These are phyloP conservation scores for Eudasyphora cyanicolor DNA, from an alignment of 2,888 invertebrate genomes.

Conservation along the genomic window DNA sequence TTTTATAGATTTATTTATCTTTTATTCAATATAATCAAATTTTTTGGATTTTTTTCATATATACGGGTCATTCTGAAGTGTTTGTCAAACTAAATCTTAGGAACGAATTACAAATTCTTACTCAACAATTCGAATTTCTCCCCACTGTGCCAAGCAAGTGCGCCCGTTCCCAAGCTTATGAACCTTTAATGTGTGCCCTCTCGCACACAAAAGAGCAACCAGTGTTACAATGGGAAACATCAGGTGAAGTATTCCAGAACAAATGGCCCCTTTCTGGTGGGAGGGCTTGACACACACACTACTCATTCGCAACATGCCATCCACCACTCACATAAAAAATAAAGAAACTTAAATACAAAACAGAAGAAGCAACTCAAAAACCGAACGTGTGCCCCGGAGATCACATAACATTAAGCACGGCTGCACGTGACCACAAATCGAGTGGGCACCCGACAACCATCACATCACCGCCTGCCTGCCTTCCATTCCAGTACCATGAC, in stretches of 20 bases:
- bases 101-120: too few species aligned
- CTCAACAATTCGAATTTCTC: too few species aligned
- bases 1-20: too few species aligned
- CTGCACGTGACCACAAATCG: constrained; percentile 67
- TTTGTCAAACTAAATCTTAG: too few species aligned
- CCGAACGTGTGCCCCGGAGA: constrained; percentile 60
- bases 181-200: too few species aligned
- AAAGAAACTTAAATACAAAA: background rate
- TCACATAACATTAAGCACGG: constrained; percentile 64
- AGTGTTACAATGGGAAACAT: constrained; percentile 65
- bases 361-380: constrained; percentile 31
- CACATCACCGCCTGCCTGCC: background rate
- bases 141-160: constrained; percentile 46
- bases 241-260: constrained; percentile 62
- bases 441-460: constrained; percentile 22
- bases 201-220: constrained; percentile 54
- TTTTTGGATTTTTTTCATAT: too few species aligned
- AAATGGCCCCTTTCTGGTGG: constrained; percentile 35
- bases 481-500: background rate
- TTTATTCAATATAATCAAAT: too few species aligned
- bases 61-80: too few species aligned
- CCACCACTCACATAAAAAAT: constrained; percentile 14
- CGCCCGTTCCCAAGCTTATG: constrained; percentile 59
- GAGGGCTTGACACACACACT: constrained; percentile 60
- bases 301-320: too few species aligned